Evolutionary conservation across 2,797 vertebrate genomes (phyloP).

Genomic region (Falco columbarius): DNA sequence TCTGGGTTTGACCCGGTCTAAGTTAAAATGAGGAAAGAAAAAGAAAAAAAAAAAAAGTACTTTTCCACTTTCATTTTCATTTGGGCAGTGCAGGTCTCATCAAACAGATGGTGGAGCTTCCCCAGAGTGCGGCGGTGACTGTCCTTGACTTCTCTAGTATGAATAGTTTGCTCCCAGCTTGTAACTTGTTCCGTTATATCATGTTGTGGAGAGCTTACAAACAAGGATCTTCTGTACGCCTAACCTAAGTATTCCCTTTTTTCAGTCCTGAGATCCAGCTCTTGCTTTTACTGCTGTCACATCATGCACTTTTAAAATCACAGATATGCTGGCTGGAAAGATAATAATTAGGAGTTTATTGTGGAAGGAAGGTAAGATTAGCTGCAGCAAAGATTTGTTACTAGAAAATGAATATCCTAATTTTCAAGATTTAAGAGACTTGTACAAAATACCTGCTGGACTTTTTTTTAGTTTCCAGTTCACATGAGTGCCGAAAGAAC

Average conservation of each 20-base stretch:
- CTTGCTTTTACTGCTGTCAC: slow-evolving; percentile 17
- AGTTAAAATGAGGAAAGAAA: neutral
- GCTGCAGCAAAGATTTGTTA: slow-evolving; percentile 59
- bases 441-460: slow-evolving; percentile 25
- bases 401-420: slow-evolving; percentile 47
- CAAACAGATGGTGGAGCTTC: neutral
- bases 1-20: neutral
- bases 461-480: slow-evolving; percentile 16
- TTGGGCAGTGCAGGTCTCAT: neutral
- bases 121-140: neutral
- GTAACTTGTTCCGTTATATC: neutral
- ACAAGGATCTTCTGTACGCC: neutral
- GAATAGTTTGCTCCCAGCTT: neutral
- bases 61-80: neutral
- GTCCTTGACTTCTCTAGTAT: neutral
- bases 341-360: slow-evolving; percentile 57
- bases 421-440: slow-evolving; percentile 53
- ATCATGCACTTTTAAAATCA: slow-evolving; percentile 20
- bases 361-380: slow-evolving; percentile 64
- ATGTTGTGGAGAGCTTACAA: neutral
- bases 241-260: neutral
- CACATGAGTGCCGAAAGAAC: neutral
- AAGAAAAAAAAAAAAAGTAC: neutral
- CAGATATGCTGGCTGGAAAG: slow-evolving; percentile 14
- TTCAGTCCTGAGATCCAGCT: neutral